phyloP scores from a whole-genome alignment of 2,888 invertebrate species.

The Drosophila tanythrix region DNA sequence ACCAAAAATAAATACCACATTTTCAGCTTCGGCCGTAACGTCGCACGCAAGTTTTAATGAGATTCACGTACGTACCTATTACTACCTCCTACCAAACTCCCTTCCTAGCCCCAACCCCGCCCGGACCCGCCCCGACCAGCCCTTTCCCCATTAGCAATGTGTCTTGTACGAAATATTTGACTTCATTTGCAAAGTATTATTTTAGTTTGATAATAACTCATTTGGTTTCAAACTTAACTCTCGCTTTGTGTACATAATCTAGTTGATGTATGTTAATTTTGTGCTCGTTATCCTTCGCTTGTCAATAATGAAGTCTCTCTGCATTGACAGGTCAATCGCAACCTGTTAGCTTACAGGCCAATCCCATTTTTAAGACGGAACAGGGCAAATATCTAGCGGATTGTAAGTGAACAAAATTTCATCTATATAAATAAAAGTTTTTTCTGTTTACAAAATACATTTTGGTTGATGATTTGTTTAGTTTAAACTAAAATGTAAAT shows the following conservation, averaged over 20 bases:
- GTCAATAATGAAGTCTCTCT: conserved; percentile 26
- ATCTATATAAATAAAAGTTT: not conserved
- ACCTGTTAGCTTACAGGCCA: conserved; percentile 84
- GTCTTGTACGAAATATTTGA: conserved; percentile 56
- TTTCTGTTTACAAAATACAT: not conserved
- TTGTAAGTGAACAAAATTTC: conserved; percentile 87
- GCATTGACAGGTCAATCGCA: conserved; percentile 77
- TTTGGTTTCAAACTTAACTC: conserved; percentile 40
- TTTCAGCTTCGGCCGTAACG: conserved; percentile 50
- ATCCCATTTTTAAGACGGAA: conserved; percentile 93
- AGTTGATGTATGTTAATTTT: conserved; percentile 24
- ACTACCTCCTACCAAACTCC: conserved; percentile 11
- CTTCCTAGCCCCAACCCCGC: not conserved
- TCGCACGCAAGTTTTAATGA: conserved; percentile 58
- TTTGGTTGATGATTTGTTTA: not conserved
- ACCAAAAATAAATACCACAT: conserved; percentile 34
- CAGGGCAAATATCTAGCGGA: conserved; percentile 95
- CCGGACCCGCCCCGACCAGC: not conserved
- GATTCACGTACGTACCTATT: conserved; percentile 66
- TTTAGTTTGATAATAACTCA: conserved; percentile 40
- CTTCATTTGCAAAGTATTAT: conserved; percentile 69
- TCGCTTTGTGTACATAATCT: conserved; percentile 66
- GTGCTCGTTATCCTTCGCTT: not conserved
- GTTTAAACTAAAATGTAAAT: not conserved
- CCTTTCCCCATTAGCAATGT: conserved; percentile 51